Evolutionary conservation across 2,797 vertebrate species (phyloP).

Genomic region (Oceanodroma leucorhoa): DNA sequence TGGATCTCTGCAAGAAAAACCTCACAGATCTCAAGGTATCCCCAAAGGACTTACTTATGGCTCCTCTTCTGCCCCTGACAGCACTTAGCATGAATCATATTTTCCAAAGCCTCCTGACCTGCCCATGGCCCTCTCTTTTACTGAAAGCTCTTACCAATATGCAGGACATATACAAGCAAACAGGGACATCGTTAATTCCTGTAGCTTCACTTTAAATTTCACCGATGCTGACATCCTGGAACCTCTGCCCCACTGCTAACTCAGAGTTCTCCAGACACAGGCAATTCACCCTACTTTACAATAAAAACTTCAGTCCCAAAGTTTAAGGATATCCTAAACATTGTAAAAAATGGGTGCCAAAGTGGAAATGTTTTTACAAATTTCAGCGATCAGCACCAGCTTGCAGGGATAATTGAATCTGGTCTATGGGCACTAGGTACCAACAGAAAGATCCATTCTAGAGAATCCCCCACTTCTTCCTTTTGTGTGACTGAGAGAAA

Average conservation of each 20-base stretch:
- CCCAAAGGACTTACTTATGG: neutral
- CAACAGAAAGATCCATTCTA: neutral
- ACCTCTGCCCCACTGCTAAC: neutral
- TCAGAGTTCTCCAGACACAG: neutral
- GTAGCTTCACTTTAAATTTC: neutral
- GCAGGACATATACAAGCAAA: neutral
- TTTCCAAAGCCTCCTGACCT: constrained; percentile 11
- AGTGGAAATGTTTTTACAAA: neutral
- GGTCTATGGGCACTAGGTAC: no score
- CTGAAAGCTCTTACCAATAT: neutral
- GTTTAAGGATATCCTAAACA: neutral
- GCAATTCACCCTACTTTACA: neutral
- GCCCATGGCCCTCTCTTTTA: neutral
- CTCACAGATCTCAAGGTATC: neutral
- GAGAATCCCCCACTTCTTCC: neutral
- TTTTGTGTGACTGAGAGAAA: neutral
- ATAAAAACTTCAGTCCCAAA: neutral
- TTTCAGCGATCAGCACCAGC: neutral
- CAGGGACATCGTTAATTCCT: neutral
- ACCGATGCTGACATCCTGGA: neutral
- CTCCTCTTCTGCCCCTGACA: neutral
- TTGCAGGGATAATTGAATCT: neutral
- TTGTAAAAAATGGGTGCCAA: neutral
- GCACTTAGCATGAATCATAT: neutral
- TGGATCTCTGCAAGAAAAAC: neutral